Base-by-base conservation (phyloP, 1,140 invertebrate species). In the Drosophila dunni region DNA sequence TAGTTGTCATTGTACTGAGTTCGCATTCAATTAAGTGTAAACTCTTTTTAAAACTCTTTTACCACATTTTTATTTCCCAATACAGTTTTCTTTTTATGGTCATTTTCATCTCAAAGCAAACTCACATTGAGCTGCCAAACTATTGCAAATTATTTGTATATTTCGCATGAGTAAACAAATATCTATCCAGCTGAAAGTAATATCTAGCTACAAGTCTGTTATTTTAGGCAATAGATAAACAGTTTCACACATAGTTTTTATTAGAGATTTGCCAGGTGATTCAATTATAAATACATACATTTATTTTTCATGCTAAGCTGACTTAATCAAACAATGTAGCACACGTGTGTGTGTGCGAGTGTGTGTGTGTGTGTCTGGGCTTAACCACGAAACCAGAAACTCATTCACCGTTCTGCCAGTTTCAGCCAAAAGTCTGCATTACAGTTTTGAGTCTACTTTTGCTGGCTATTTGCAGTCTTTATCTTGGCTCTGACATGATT, bases 401-500 rank as follows among this genome's bases (percentile, higher is more conserved):
- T 45, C 62, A 8, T 29, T 45, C 48, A 10, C 10, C 33, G 36
- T 34, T 34, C 7, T 8, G 11, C 40, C 42, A 74, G 34, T 51
- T 57, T 50, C 57, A 75, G 58, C 48, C 46, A 40, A 51, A 51
- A 75, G 58, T 50, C 63, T 46, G 36, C 56, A 44, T 57, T 81
- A 53, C 53, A 34, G 10, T 15, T 10, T 40, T 34, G 45, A 13
- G 57, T 34, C 29, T 29, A 36, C 17, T 44, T 66, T 56, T 36
- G 13, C 46, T 70, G 80, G 65, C 67, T 84, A 83, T 89, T 84
- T 80, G 79, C 70, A 77, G 65, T 83, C 80, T 80, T 81, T 84
- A 81, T 88, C 84, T 88, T 67, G 84, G 77, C 70, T 78, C 69
- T 75, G 84, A 78, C 84, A 88, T 88, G 83, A 88, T 88, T 89